Evolutionary conservation across 2,113 vertebrate genomes (phyloP).

Genomic region (Scalopus aquaticus): DNA sequence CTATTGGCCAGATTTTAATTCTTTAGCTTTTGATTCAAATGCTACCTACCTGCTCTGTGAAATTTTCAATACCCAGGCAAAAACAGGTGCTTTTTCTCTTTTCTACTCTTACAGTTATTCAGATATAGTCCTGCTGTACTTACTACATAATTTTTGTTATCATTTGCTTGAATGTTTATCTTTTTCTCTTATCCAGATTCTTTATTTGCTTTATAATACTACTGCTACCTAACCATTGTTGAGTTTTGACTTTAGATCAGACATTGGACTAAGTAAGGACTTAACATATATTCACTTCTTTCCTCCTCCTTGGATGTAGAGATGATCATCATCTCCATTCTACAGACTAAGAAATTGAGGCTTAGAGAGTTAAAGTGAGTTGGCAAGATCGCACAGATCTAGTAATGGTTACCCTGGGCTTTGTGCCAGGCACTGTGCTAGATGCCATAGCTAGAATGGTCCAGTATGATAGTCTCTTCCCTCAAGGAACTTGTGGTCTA

Average conservation of each 20-base stretch:
- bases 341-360: background rate
- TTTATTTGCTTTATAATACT: background rate
- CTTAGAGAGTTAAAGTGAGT: slow-evolving; percentile 12
- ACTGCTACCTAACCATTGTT: background rate
- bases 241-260: background rate
- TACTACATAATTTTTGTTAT: background rate
- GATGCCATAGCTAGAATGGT: background rate
- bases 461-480: background rate
- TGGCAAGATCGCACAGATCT: background rate
- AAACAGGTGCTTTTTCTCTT: background rate
- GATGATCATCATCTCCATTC: background rate
- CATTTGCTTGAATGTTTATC: slow-evolving; percentile 16
- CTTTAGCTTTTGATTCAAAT: background rate
- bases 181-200: background rate
- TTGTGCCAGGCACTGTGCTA: background rate
- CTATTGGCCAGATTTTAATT: slow-evolving; percentile 24
- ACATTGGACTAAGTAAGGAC: background rate
- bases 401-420: background rate
- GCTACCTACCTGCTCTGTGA: background rate
- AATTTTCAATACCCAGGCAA: background rate
- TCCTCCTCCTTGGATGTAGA: background rate
- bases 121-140: background rate
- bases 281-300: background rate
- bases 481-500: background rate
- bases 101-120: background rate